Evolutionary conservation across 2,113 vertebrate genomes (phyloP).

Genomic region (Eulemur rufifrons): DNA sequence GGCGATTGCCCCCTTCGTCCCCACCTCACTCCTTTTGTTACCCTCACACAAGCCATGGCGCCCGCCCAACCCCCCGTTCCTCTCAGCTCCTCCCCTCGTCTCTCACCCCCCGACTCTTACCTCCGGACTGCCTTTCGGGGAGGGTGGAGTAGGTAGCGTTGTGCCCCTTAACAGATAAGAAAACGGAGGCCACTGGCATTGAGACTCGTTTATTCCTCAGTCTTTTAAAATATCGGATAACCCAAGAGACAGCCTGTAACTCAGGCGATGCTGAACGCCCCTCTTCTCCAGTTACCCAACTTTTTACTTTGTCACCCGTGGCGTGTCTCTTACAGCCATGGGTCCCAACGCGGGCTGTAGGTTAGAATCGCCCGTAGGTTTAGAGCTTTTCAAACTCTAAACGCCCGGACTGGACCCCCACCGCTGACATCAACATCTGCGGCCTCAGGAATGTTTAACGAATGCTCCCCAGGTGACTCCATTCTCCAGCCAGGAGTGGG

Average conservation of each 20-base stretch:
- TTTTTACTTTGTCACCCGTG: background rate
- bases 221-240: background rate
- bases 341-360: background rate
- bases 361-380: background rate
- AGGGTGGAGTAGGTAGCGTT: no score
- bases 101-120: rapidly evolving
- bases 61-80: rapidly evolving
- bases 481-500: background rate
- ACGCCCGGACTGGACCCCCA: background rate
- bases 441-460: background rate
- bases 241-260: background rate
- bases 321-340: rapidly evolving
- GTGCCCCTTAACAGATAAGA: background rate
- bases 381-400: background rate
- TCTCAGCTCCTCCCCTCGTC: no score
- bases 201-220: background rate
- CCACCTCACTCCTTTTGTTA: background rate
- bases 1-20: no score
- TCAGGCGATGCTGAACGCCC: no score
- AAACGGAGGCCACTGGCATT: background rate
- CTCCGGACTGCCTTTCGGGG: rapidly evolving
- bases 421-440: background rate
- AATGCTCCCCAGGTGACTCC: background rate
- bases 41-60: rapidly evolving
- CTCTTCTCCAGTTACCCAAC: background rate